Evolutionary conservation across 2,888 invertebrate species (phyloP), one percentile per base, ranked within the genome.

Genomic region (Eilema sororculum): DNA sequence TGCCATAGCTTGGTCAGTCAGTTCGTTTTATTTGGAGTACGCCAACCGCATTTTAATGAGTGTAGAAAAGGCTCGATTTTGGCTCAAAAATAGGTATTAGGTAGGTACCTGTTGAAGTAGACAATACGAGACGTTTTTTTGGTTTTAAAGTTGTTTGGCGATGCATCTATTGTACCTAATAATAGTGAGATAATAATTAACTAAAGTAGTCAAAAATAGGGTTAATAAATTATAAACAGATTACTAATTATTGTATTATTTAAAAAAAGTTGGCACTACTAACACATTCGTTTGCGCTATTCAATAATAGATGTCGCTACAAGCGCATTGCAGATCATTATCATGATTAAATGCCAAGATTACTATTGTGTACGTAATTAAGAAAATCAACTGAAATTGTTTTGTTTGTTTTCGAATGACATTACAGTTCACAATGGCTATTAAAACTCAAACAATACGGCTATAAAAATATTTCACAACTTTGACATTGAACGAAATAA

Each of bases 41-140:
- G 89, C 83, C 88, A 87, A 90, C 89, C 87, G 93, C 87, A 91
- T 93, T 91, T 90, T 91, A 92, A 93, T 92, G 89, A 89, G 59
- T 70, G 65, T 72, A 71, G 77, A 78, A 82, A 72, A 68, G 64
- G 62, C 70, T 67, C 72, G 62, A 28, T 57, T 74, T 72, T 60
- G 64, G 57, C 25, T 68, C 68, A 70, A 78, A 71, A 52, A n/a
- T 52, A 52, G 52, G n/a, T 52, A 12, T 1, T 33, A 16, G 41
- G 74, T 68, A 70, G 46, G 30, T 72, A 85, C 80, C 78, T 79
- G 85, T 86, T 83, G 82, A 79, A n/a, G 52, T 64, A 20, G 20
- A n/a, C 12, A 10, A 33, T 13, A 62, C 37, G 10, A 41, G 24
- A 13, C 16, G 12, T 6, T 13, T 37, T n/a, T 41, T 61, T 22